Evolutionary conservation across 2,888 invertebrate species (phyloP), one percentile per base, ranked within the genome.

Genomic region (Tetranychus truncatus): DNA sequence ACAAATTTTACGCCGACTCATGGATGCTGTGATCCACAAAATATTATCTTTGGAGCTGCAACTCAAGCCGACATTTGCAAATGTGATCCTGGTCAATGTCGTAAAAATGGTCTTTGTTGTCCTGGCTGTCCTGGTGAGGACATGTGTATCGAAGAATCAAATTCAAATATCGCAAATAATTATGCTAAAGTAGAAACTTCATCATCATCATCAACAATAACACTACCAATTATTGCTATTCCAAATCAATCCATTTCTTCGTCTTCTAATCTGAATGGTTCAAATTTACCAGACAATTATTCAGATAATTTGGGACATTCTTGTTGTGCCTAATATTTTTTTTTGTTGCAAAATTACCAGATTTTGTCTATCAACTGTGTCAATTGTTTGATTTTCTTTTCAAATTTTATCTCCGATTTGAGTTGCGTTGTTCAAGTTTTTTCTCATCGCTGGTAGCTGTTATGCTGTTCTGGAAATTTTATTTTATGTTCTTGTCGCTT

Each of bases 61-160:
- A 65, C 75, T n/a, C 15, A 76, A 34, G 78, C 78, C 18, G 78
- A 78, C 3, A 78, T 78, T 46, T 78, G 78, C 71, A 78, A 78
- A 65, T 78, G 78, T 76, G 78, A 78, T 3, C 78, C 78, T 18
- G 76, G 77, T 18, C 74, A 75, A 20, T 78, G 78, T 74, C 75
- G 76, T 24, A 76, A 76, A 66, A 71, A 77, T 75, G 77, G 76
- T 6, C 5, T 65, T 11, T 78, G 78, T 44, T 78, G 78, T 73
- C 67, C 72, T n/a, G 77, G 77, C 21, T 78, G 78, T 77, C 77
- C 78, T 34, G 78, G 78, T 8, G 77, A 76, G 66, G 78, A 75
- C 18, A 66, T 74, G 67, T 77, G 76, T 72, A 55, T 55, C 15
- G 9, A 15, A 15, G 55, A 55, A 55, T 15, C 55, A 1, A 9